Base-by-base conservation (phyloP, 2,888 invertebrate genomes). In the Netelia inedita region DNA sequence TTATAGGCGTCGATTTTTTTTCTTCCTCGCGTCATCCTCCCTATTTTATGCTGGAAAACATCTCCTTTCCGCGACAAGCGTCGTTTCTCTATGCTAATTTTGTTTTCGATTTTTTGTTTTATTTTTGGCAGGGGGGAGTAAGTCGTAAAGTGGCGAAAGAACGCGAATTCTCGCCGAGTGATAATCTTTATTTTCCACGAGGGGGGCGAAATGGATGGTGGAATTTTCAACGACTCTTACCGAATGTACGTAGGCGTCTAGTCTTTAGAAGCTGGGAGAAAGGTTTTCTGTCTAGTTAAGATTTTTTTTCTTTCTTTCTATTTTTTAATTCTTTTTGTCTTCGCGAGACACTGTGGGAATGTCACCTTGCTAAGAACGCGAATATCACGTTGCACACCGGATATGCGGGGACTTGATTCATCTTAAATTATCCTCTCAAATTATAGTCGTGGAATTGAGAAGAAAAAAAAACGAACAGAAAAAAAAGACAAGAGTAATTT, bases 401-500 rank as follows among this genome's bases (percentile, higher is more conserved):
- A 68, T 68, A 75, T 68, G 73, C 61, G 19, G 14, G 57, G 53
- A 74, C 80, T 61, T 50, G 23, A 68, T 53, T 46, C 28, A 21
- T 21, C 81, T 68, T 53, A 41, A 74, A 74, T 81, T 74, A 81
- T 74, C 69, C 41, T 68, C 61, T 53, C 81, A 66, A 80, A 80
- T 61, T 74, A 74, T 43, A 43, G 53, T 75, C n/a, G 35, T 55
- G 11, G 57, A 68, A 68, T 76, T 43, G 57, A 57, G 1, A 46
- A 1, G 11, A 19, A 43, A 23, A 65, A 11, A 61, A 1, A 9
- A 35, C 19, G 23, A 65, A 16, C n/a, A 10, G 50, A 55, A 65
- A n/a, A 41, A 63, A 75, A 10, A 46, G 2, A 46, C 14, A 46
- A 14, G 10, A 14, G 14, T 46, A 46, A 46, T 46, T 10, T 46